phyloP scores from a whole-genome alignment of 2,797 vertebrate genomes.

The Pempheris klunzingeri region DNA sequence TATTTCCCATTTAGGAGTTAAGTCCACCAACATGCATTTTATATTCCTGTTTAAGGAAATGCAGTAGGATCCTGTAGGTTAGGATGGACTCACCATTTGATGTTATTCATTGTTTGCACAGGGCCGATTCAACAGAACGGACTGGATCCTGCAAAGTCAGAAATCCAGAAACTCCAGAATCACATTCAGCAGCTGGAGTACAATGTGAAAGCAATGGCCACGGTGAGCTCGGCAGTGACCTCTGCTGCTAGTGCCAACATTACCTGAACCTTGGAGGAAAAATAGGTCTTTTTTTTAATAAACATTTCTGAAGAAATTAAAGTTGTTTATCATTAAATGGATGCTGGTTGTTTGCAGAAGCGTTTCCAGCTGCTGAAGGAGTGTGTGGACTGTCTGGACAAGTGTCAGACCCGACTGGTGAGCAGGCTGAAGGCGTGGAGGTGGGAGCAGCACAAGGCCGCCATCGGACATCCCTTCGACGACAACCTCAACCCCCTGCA shows the following conservation, averaged over 20 bases:
- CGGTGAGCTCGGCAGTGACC: slow-evolving; percentile 61
- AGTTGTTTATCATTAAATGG: neutral
- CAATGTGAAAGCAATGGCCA: slow-evolving; percentile 65
- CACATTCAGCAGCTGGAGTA: slow-evolving; percentile 78
- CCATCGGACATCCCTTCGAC: slow-evolving; percentile 89
- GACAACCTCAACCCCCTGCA: slow-evolving; percentile 89
- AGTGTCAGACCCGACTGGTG: slow-evolving; percentile 85
- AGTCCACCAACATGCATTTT: too few relatives aligned
- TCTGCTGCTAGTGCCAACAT: neutral
- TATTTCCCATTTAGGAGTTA: too few relatives aligned
- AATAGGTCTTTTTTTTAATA: too few relatives aligned
- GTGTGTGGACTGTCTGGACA: slow-evolving; percentile 85
- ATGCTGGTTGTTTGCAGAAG: slow-evolving; percentile 77
- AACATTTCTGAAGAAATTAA: neutral
- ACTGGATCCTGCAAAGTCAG: slow-evolving; percentile 62
- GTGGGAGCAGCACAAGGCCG: slow-evolving; percentile 91
- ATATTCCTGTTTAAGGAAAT: neutral
- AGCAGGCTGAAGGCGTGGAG: slow-evolving; percentile 91
- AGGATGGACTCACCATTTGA: neutral
- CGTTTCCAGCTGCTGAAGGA: slow-evolving; percentile 85
- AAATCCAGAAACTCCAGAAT: slow-evolving; percentile 69
- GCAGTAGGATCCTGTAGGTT: neutral
- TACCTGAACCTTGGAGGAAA: neutral
- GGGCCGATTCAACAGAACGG: slow-evolving; percentile 68
- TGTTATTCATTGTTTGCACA: slow-evolving; percentile 50